Evolutionary conservation across 2,888 invertebrate genomes (phyloP).

Genomic region (Aricia artaxerxes): DNA sequence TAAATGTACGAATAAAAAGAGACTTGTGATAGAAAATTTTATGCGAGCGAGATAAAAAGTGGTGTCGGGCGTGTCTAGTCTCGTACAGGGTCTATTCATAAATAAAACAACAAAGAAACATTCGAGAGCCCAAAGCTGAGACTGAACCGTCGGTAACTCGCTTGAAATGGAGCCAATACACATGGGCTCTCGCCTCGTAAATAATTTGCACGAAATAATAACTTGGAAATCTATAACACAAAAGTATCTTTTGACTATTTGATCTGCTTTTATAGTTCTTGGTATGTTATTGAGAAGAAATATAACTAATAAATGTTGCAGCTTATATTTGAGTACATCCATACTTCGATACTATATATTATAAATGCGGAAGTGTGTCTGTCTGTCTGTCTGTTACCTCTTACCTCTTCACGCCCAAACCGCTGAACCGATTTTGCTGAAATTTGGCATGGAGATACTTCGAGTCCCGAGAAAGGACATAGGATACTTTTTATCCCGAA

Average conservation of each 20-base stretch:
- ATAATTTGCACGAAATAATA: constrained; percentile 3
- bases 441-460: too few relatives aligned
- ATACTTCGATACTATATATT: too few relatives aligned
- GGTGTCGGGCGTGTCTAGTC: neutral
- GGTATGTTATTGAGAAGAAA: neutral
- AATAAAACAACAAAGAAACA: constrained; percentile 29
- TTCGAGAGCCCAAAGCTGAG: neutral
- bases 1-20: constrained; percentile 22
- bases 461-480: too few relatives aligned
- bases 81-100: constrained; percentile 1
- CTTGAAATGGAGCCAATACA: neutral
- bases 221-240: neutral
- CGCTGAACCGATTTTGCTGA: too few relatives aligned
- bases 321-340: neutral
- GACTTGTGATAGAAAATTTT: constrained; percentile 15
- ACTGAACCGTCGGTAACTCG: constrained; percentile 4
- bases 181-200: neutral
- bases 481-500: too few relatives aligned
- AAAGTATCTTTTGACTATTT: neutral
- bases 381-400: too few relatives aligned
- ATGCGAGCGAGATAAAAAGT: constrained; percentile 2
- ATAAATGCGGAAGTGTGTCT: too few relatives aligned
- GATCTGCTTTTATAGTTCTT: neutral
- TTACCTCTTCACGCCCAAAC: too few relatives aligned
- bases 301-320: neutral